Base-by-base conservation (phyloP, 2,888 invertebrate species). In the Smittia sp. region DNA sequence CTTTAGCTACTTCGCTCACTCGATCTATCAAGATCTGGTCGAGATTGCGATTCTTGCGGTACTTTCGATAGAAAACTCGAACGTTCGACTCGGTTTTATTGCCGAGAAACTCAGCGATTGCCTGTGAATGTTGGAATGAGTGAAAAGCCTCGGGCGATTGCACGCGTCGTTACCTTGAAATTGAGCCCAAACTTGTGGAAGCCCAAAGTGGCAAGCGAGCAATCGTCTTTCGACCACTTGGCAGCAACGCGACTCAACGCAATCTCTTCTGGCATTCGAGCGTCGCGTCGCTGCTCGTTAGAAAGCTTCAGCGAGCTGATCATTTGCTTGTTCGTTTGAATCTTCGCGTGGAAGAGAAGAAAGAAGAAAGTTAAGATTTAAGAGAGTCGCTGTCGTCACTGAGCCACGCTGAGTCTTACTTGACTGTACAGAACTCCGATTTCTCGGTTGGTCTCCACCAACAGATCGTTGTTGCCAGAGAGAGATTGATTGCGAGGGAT, bases 21-120 rank as follows among this genome's bases (percentile, higher is more conserved):
- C 32, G 3, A 6, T 32, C 32, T 32, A 6, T 32, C 32, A 32
- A 32, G 52, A 58, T 54, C 74, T 62, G 65, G 81, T 97, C 96
- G 76, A 97, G 85, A 83, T 94, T 93, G 83, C 92, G 95, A 74
- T 93, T 88, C 77, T 94, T 89, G 66, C 95, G 89, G 83, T 97
- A 93, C 80, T 93, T 95, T 7, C 93, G 88, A 83, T 94, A 98
- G 84, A 97, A 98, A 67, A 91, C 90, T 76, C 95, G 90, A 63
- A 98, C 87, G 80, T 97, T 96, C 68, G 91, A 89, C 82, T 96
- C 97, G 0, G 93, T 95, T 85, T 98, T 98, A 70, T 95, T 98
- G 75, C 96, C 96, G 76, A 98, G 87, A 11, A 95, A 91, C 81
- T 97, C 96, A 15, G 98, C 95, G 77, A 98, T 97, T 32, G 95